Conservation (phyloP, 2,888 invertebrate species). For the Agonopterix alstromeriana region DNA sequence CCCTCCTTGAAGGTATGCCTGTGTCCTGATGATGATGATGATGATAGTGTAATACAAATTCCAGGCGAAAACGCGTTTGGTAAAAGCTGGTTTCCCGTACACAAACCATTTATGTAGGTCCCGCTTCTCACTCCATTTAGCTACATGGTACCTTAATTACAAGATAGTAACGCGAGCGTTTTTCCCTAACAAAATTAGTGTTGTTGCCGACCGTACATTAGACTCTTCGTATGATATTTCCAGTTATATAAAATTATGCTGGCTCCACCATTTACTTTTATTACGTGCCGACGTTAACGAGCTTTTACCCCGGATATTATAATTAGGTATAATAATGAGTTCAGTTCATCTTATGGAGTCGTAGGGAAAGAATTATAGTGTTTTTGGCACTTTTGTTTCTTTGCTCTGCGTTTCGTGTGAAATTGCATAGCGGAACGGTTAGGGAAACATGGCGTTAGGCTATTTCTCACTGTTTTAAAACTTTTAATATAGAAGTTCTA, state of each 20-base stretch:
- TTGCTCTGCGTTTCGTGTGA: background rate
- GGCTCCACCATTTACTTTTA: conserved; percentile 35
- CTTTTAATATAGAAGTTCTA: no score
- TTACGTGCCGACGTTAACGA: conserved; percentile 44
- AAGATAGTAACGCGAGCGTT: background rate
- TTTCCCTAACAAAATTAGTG: background rate
- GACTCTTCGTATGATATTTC: conserved; percentile 11
- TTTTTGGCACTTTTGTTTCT: background rate
- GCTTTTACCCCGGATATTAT: conserved; percentile 38
- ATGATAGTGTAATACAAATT: no score
- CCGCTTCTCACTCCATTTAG: background rate
- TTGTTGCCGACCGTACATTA: conserved; percentile 2
- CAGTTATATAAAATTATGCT: conserved; percentile 16
- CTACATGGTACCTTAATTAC: background rate
- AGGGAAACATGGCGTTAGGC: no score
- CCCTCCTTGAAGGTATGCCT: no score
- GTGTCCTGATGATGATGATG: no score
- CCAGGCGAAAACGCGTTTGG: no score
- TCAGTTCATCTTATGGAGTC: conserved; percentile 25
- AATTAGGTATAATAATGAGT: conserved; percentile 41
- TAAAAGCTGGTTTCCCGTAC: no score
- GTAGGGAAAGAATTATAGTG: conserved; percentile 1
- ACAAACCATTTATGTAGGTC: background rate
- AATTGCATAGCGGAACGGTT: background rate
- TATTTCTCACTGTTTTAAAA: no score